Conservation (phyloP, 1,140 invertebrate genomes). For the Musca domestica region DNA sequence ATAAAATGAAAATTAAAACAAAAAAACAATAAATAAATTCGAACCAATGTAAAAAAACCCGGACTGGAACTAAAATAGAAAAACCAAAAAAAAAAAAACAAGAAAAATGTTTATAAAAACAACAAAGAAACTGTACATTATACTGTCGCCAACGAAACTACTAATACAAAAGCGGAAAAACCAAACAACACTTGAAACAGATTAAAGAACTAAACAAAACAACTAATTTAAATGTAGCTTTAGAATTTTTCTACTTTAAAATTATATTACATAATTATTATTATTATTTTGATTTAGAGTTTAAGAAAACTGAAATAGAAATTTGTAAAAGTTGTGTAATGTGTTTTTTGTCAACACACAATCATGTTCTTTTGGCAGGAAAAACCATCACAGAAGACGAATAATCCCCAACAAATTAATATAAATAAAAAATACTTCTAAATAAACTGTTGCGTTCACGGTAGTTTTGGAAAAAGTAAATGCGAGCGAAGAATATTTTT, state of each 20-base stretch:
- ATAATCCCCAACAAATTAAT: too few relatives aligned
- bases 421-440: too few relatives aligned
- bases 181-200: too few relatives aligned
- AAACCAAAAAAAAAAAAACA: constrained; percentile 14
- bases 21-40: constrained; percentile 9
- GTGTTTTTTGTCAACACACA: background rate
- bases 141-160: constrained; percentile 1
- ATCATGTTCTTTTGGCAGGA: too few relatives aligned
- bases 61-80: constrained; percentile 9
- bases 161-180: background rate
- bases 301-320: background rate
- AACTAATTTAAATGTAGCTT: background rate
- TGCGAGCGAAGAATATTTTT: constrained; percentile 14
- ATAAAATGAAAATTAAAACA: constrained; percentile 11
- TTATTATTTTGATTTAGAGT: background rate
- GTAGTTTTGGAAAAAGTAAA: background rate
- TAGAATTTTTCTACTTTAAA: constrained; percentile 18
- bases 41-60: background rate
- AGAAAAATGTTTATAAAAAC: constrained; percentile 3
- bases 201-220: too few relatives aligned
- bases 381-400: too few relatives aligned
- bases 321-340: constrained; percentile 19
- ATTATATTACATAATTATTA: background rate
- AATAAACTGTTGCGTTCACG: too few relatives aligned
- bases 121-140: background rate